Evolutionary conservation across 2,888 invertebrate genomes (phyloP), one percentile per base, ranked within the genome.

Genomic region (Eudemis profundana): DNA sequence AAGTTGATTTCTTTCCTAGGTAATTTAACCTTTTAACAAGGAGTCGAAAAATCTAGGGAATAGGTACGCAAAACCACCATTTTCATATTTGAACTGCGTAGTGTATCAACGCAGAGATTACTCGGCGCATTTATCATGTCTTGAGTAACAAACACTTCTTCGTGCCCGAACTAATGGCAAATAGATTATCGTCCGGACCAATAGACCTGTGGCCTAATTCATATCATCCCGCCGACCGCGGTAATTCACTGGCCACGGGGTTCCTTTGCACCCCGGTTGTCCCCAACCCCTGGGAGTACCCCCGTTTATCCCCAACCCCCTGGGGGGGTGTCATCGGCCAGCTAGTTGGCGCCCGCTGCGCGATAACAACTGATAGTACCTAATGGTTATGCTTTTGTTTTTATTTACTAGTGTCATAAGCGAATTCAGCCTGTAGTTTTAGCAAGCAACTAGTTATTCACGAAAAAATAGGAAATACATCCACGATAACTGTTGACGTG

Each of bases 221-320:
- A 42, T 42, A 27, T 33, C 33, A 8, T 33, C 40, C 54, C 40
- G 42, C 17, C 21, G 46, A 21, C 19, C 44, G 33, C 33, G 15
- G 23, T 23, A 15, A 50, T 50, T 56, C 56, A 29, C 23, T 56
- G 17, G 23, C 56, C 56, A 19, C 56, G 56, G 56, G 56, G 56
- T 19, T n/a, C 42, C 56, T 29, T 12, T 23, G 15, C 29, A 12
- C 19, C 21, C 46, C 21, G 33, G 50, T 33, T 12, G n/a, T 10
- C 5, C 29, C 27, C 23, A 1, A 14, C 14, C 15, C 27, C 15
- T 5, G n/a, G 49, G 10, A 1, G 15, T 27, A 27, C 33, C 33
- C 33, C 33, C 33, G 2, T 10, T n/a, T 33, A 10, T 2, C 33
- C 33, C 3, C 47, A 5, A 7, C 47, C 27, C 27, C 19, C 44